A percentile compares a stretch with the other conserved stretches of the same genome.
Conservation (phyloP, 2,888 invertebrate genomes). For the Drosophila nr. perissopoda region DNA sequence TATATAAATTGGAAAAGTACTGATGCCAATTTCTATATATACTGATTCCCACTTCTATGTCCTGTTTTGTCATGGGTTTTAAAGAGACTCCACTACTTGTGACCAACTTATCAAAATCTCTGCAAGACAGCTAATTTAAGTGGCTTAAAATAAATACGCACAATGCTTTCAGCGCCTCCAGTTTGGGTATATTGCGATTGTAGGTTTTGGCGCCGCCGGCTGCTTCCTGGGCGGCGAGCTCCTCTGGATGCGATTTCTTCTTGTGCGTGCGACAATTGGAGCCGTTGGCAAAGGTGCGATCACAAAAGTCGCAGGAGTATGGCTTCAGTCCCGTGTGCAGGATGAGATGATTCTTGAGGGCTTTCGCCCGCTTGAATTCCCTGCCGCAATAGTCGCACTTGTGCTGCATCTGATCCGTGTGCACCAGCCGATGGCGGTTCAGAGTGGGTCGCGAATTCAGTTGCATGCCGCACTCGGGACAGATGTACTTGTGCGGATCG, state of each 20-base stretch:
- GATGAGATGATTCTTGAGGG: slow-evolving; percentile 84
- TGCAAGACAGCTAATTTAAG: neutral
- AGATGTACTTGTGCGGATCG: slow-evolving; percentile 82
- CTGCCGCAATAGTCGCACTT: slow-evolving; percentile 83
- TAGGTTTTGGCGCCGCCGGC: slow-evolving; percentile 80
- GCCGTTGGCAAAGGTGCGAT: slow-evolving; percentile 85
- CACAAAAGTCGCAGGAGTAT: slow-evolving; percentile 84
- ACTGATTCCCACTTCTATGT: too few relatives aligned
- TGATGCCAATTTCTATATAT: neutral
- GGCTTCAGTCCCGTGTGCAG: slow-evolving; percentile 84
- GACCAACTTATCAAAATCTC: neutral
- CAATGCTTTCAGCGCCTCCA: slow-evolving; percentile 83
- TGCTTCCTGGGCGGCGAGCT: slow-evolving; percentile 84
- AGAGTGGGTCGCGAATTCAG: slow-evolving; percentile 81
- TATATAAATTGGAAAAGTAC: neutral
- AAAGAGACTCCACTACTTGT: too few relatives aligned
- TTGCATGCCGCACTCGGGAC: slow-evolving; percentile 81
- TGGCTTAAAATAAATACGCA: slow-evolving; percentile 52
- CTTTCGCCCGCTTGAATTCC: slow-evolving; percentile 84
- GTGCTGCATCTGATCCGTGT: slow-evolving; percentile 83
- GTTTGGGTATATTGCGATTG: slow-evolving; percentile 84
- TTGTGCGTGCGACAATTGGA: slow-evolving; percentile 85
- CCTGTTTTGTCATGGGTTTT: neutral
- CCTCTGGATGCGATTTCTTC: slow-evolving; percentile 84
- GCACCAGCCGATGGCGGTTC: slow-evolving; percentile 82